Conservation (phyloP, 2,888 invertebrate genomes). For the Synergus japonicus region DNA sequence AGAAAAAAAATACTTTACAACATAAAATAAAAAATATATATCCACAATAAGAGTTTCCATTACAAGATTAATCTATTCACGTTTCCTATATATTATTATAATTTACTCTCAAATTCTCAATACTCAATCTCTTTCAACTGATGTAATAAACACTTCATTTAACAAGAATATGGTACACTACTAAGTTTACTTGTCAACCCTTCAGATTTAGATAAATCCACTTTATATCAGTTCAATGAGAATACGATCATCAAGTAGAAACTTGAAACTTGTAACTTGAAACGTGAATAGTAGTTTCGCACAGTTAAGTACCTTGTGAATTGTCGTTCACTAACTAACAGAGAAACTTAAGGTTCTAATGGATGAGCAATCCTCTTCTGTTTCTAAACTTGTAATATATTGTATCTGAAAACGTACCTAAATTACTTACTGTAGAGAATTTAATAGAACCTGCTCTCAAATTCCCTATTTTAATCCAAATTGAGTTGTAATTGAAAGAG, state of each 20-base stretch:
- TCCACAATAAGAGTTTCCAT: background rate
- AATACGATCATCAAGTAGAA: background rate
- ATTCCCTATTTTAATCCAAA: background rate
- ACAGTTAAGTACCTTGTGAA: constrained; percentile 25
- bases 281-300: constrained; percentile 13
- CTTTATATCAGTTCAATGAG: constrained; percentile 9
- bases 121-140: background rate
- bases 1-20: constrained; percentile 2
- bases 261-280: constrained; percentile 19
- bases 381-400: constrained; percentile 5
- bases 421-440: background rate
- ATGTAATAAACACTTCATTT: background rate
- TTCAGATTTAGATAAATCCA: background rate
- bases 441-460: background rate
- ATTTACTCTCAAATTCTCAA: background rate
- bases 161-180: background rate
- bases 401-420: background rate
- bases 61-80: background rate
- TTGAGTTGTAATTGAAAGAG: no score
- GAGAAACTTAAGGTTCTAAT: constrained; percentile 12
- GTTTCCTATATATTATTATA: background rate
- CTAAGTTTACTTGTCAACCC: background rate
- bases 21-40: constrained; percentile 1
- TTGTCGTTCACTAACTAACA: constrained; percentile 28
- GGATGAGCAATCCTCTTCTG: constrained; percentile 13